Evolutionary conservation across 1,140 invertebrate species (phyloP), one percentile per base, ranked within the genome.

Genomic region (Euura lappo): DNA sequence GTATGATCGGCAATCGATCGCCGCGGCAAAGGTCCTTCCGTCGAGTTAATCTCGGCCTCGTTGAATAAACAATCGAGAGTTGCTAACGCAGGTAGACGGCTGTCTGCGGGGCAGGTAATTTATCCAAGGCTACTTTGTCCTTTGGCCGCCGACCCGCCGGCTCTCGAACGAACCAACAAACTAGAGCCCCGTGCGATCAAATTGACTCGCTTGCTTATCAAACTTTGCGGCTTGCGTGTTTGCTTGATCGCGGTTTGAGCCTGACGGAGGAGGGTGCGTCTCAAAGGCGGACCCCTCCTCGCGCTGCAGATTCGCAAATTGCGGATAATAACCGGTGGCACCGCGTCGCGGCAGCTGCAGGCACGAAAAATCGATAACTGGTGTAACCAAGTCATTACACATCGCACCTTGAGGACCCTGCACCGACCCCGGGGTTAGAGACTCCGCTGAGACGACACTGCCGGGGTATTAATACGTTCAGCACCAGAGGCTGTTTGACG

Each of bases 301-400:
- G 28, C 28, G 28, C 28, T 60, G 8, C 51, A 60, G 8, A 60
- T 8, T 11, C 3, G 8, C 6, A 6, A 4, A 60, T n/a, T 60
- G 51, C 51, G 13, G 51, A 28, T 28, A 28, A 28, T 28, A 28
- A 76, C 72, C 75, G 75, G 72, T 74, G 75, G 77, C 76, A 73
- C 75, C 74, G 75, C 74, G 76, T 78, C 78, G 77, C 74, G 74
- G 75, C 78, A 69, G 76, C 28, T 28, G 28, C 28, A 28, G 28
- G 28, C 28, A 28, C 28, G 28, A 28, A 28, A 28, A 28, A 28
- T 28, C 28, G 28, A 28, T 28, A 28, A 28, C 28, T 28, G 28
- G 28, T 28, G 28, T 28, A 28, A 28, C 28, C 28, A 28, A 28
- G 28, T 28, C 28, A 28, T 28, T 28, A 28, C 28, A 28, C 28